phyloP scores from a whole-genome alignment of 2,113 vertebrate genomes.

The Epinephelus cyanopodus region DNA sequence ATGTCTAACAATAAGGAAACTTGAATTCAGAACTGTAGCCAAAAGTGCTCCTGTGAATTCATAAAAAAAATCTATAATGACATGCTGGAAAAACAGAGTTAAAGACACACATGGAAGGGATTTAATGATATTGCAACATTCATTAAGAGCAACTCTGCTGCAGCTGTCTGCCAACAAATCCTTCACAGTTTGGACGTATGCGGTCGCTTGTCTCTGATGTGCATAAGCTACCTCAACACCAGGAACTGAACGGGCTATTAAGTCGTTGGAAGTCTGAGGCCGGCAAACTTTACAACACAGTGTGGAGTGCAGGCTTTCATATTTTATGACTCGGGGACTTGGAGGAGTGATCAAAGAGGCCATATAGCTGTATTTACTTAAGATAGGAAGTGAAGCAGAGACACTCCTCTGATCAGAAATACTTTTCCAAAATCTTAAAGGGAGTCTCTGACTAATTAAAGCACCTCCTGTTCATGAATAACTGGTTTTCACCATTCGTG shows the following conservation, averaged over 20 bases:
- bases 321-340: constrained; percentile 62
- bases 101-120: not conserved
- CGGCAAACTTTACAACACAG: constrained; percentile 54
- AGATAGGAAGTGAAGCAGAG: constrained; percentile 50
- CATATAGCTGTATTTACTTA: constrained; percentile 62
- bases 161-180: constrained; percentile 42
- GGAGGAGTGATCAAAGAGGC: constrained; percentile 69
- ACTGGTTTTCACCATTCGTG: not conserved
- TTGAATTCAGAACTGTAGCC: not conserved
- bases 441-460: not conserved
- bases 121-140: not conserved
- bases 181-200: constrained; percentile 26
- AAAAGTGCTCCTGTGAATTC: not conserved
- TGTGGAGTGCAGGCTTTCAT: constrained; percentile 45
- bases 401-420: constrained; percentile 24
- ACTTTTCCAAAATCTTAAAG: constrained; percentile 21
- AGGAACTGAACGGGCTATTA: constrained; percentile 49
- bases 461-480: no score
- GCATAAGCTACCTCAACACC: constrained; percentile 36
- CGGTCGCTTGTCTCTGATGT: constrained; percentile 44
- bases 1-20: not conserved
- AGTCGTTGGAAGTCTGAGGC: constrained; percentile 42
- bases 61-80: not conserved
- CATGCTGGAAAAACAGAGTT: not conserved
- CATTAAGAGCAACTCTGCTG: not conserved